Evolutionary conservation across 2,113 vertebrate species (phyloP).

Genomic region (Neodon shergylaensis): DNA sequence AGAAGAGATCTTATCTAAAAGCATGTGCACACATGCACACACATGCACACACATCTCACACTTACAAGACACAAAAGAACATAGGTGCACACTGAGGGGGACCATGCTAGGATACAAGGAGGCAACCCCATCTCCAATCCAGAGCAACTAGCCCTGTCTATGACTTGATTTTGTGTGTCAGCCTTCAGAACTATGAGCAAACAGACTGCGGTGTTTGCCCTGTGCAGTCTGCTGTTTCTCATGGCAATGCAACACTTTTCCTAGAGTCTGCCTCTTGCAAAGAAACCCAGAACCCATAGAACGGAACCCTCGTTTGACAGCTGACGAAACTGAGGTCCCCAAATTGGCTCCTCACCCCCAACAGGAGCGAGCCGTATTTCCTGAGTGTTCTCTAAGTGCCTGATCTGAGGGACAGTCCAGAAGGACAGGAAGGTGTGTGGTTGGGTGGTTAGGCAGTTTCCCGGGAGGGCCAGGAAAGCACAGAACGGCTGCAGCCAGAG

Average conservation of each 20-base stretch:
- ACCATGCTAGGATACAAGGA: not conserved
- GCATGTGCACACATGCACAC: not conserved
- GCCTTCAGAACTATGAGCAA: not conserved
- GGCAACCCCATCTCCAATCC: not conserved
- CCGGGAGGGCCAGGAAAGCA: not conserved
- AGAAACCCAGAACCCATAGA: not conserved
- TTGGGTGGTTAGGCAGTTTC: too few species aligned
- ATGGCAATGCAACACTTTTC: not conserved
- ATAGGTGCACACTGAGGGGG: not conserved
- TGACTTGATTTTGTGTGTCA: not conserved
- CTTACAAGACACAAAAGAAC: not conserved
- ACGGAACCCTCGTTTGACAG: not conserved
- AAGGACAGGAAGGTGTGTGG: not conserved
- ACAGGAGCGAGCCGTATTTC: too few species aligned
- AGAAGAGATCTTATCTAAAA: not conserved
- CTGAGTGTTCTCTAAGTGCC: not conserved
- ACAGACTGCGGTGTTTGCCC: not conserved
- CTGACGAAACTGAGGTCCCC: not conserved
- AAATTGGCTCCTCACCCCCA: not conserved
- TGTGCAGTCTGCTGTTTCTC: rapidly evolving
- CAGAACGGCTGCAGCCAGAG: too few species aligned
- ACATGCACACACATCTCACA: not conserved
- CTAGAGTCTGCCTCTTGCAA: not conserved
- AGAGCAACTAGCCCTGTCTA: not conserved
- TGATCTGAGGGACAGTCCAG: not conserved